Conservation (phyloP, 2,113 vertebrate genomes). For the Piaya cayana region DNA sequence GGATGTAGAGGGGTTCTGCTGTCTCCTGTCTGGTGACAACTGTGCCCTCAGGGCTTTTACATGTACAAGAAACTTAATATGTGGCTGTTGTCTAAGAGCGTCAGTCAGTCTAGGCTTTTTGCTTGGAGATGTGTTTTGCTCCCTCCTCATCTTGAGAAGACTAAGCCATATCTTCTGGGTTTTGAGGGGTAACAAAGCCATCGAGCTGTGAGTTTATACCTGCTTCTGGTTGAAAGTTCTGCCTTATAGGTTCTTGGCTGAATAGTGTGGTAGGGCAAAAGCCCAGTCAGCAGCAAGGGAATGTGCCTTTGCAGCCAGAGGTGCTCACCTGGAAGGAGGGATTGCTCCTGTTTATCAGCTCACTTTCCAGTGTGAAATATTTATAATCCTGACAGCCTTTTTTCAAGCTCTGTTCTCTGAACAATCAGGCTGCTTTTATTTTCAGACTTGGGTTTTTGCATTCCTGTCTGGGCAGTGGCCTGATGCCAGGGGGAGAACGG, state of each 20-base stretch:
- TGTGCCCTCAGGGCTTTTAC: background rate
- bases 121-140: background rate
- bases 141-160: background rate
- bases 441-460: background rate
- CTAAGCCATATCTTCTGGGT: background rate
- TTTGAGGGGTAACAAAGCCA: rapidly evolving
- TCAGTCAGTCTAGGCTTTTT: background rate
- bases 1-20: background rate
- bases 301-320: background rate
- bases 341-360: background rate
- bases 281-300: background rate
- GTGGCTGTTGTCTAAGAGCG: background rate
- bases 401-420: background rate
- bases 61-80: background rate
- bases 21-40: background rate
- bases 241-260: background rate
- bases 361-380: conserved; percentile 16
- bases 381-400: background rate
- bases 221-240: background rate
- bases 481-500: background rate
- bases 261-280: background rate
- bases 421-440: background rate
- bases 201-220: background rate
- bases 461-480: conserved; percentile 6
- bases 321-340: background rate